A percentile compares a stretch with the other conserved stretches of the same genome.
Conservation (phyloP, 2,113 vertebrate genomes). For the Oncorhynchus masou region DNA sequence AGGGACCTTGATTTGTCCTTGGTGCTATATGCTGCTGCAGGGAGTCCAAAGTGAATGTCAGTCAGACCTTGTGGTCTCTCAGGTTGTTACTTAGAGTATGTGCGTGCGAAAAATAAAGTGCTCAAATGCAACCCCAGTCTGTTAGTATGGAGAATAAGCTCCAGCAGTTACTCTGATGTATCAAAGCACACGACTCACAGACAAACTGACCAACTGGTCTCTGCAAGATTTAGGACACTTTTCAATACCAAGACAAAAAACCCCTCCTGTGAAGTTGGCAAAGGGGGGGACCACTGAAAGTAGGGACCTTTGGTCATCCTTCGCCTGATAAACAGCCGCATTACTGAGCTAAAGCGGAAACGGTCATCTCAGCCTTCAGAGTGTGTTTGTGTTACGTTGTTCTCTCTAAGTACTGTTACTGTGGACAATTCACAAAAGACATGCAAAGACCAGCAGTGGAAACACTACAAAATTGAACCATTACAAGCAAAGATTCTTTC, state of each 20-base stretch:
- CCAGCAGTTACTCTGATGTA: neutral
- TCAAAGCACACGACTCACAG: too few relatives aligned
- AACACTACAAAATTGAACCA: neutral
- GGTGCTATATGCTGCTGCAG: constrained; percentile 14
- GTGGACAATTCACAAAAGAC: neutral
- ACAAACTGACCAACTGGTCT: too few relatives aligned
- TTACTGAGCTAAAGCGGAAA: too few relatives aligned
- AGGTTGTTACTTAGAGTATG: constrained; percentile 20
- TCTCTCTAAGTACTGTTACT: neutral
- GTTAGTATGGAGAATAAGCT: neutral
- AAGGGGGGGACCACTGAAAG: too few relatives aligned
- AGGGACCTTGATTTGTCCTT: constrained; percentile 32
- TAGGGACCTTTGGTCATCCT: too few relatives aligned
- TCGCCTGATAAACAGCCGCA: too few relatives aligned
- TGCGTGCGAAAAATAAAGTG: constrained; percentile 1
- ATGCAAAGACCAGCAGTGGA: neutral
- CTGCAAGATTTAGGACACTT: neutral
- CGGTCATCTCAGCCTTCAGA: too few relatives aligned
- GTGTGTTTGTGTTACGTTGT: too few relatives aligned
- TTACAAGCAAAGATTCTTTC: neutral
- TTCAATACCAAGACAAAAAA: too few relatives aligned
- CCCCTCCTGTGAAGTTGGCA: too few relatives aligned
- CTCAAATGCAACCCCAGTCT: neutral
- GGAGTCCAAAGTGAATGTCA: neutral
- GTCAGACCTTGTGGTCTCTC: constrained; percentile 17